Base-by-base conservation (phyloP, 2,113 vertebrate species). In the Thunnus thynnus region DNA sequence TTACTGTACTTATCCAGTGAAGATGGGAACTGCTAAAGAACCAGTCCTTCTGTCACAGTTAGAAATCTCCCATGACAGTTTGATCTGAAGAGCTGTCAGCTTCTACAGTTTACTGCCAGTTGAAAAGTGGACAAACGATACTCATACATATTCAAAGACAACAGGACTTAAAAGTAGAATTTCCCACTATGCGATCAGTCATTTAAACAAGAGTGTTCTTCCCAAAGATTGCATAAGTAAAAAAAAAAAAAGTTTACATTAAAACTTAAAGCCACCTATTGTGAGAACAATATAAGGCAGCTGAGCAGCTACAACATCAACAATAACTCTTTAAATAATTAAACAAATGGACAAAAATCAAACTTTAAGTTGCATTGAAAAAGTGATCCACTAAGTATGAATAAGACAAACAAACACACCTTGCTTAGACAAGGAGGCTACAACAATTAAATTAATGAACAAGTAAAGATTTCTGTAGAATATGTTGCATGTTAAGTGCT, bases 311-410 rank as follows among this genome's bases (percentile, higher is more conserved):
- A 72, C 22, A 17, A 85, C 63, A 80, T 75, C 22, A 71, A 76
- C 17, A 76, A 67, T 55, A 76, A 16, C 25, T 55, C 20, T 69
- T 92, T 83, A 90, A 92, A 93, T 91, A 84, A 94, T 89, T 85
- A 90, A 58, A 70, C 50, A 79, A 72, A 81, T 13, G 8, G 46
- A 61, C n/a, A 79, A 86, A 76, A 87, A 51, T 44, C n/a, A 78
- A 67, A 72, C 13, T 41, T 51, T 73, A 30, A 52, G 51, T 72
- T 87, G 60, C 69, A 83, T 68, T 56, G 69, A 79, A 64, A 66
- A 75, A 78, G 8, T 9, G 3, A 83, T 82, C 11, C 7, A 73
- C 72, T 62, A 67, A 71, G 16, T 63, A 61, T 66, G 10, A 85
- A 68, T 74, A 66, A 82, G 61, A 88, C 76, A 88, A 67, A 80